A percentile compares a stretch with the other conserved stretches of the same genome.
phyloP scores from a whole-genome alignment of 1,140 invertebrate genomes.

The Magallana gigas region DNA sequence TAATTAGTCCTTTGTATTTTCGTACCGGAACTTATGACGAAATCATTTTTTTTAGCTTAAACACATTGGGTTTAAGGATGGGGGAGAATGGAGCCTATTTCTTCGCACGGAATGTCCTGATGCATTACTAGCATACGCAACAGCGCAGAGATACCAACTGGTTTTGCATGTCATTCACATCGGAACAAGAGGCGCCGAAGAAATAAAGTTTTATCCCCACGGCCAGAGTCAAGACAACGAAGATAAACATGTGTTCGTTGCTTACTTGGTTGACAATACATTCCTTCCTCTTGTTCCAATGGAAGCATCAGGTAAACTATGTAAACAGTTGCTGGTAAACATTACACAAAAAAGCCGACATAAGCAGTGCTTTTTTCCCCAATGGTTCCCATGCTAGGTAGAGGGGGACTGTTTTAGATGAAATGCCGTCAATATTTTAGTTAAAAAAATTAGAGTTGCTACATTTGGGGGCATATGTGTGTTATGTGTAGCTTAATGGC shows the following conservation, averaged over 20 bases:
- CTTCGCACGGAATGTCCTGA: conserved; percentile 1
- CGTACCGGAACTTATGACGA: too few species aligned
- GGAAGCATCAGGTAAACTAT: background rate
- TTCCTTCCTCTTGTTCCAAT: background rate
- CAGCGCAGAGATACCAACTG: background rate
- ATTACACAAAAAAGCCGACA: too few species aligned
- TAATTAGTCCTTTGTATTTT: too few species aligned
- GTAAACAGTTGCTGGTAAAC: too few species aligned
- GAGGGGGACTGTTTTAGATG: too few species aligned
- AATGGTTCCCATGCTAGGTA: too few species aligned
- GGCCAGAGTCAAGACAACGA: background rate
- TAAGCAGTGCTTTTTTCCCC: too few species aligned
- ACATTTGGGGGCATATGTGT: too few species aligned
- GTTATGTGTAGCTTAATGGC: too few species aligned
- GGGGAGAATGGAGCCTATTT: conserved; percentile 1
- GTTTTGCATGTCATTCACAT: background rate
- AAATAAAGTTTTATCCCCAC: background rate
- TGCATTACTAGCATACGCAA: background rate
- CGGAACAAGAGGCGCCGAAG: background rate
- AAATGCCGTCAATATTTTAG: too few species aligned
- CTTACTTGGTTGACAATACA: background rate
- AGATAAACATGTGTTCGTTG: background rate
- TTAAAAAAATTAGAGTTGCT: too few species aligned
- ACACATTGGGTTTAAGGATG: background rate
- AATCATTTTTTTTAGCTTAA: background rate